These are phyloP conservation scores for Vespertilio murinus DNA, from an alignment of 2,797 vertebrate genomes.

Conservation along the genomic window DNA sequence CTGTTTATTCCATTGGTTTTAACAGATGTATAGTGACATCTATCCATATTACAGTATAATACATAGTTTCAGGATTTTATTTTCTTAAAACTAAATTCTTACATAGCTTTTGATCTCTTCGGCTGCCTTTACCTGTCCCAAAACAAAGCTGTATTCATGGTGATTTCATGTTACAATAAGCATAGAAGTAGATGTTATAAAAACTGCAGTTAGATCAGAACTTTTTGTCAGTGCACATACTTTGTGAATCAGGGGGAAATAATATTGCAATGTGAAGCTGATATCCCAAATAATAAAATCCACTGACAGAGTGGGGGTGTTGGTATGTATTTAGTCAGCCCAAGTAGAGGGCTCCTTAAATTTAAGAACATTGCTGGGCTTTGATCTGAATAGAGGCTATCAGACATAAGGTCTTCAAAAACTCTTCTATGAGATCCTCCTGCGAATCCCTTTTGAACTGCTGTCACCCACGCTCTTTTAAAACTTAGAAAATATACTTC, in stretches of 20 bases:
- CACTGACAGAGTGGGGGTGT: not conserved
- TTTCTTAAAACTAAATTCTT: constrained; percentile 32
- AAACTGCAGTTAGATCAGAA: not conserved
- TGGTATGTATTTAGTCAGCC: not conserved
- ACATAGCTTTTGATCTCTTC: not conserved
- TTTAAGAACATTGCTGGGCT: not conserved
- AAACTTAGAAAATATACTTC: constrained; percentile 11
- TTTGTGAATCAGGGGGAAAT: not conserved
- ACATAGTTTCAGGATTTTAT: not conserved
- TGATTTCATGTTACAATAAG: not conserved
- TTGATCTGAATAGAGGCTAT: not conserved
- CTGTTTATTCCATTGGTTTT: not conserved
- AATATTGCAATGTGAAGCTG: not conserved
- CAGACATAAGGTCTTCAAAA: not conserved
- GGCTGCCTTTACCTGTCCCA: not conserved
- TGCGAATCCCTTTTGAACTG: not conserved
- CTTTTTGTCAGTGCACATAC: not conserved
- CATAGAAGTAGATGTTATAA: not conserved
- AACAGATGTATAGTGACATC: not conserved
- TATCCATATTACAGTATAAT: not conserved
- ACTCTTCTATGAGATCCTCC: not conserved
- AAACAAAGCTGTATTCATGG: not conserved
- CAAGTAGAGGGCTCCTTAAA: not conserved
- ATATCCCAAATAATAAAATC: not conserved
- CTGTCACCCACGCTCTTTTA: not conserved